A percentile compares a stretch with the other conserved stretches of the same genome.
phyloP scores from a whole-genome alignment of 2,113 vertebrate genomes.

The Clarias macrocephalus region DNA sequence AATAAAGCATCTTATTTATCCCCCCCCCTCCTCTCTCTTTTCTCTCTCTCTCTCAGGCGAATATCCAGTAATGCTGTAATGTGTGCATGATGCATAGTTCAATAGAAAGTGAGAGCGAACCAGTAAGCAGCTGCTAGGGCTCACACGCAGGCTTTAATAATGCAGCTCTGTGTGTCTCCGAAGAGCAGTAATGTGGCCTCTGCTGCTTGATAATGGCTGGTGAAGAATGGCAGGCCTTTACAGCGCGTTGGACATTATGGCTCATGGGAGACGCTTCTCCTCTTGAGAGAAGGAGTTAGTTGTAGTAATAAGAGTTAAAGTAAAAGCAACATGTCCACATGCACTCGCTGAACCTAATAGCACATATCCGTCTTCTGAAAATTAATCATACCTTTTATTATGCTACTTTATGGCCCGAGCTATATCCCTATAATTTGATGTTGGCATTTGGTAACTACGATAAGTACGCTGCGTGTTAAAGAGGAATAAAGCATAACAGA shows the following conservation, averaged over 20 bases:
- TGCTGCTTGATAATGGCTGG: constrained; percentile 39
- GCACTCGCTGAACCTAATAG: neutral
- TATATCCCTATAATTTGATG: neutral
- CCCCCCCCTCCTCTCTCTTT: no score
- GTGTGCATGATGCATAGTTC: constrained; percentile 26
- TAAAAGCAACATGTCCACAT: neutral
- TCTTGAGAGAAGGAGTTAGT: neutral
- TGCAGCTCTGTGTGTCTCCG: constrained; percentile 34
- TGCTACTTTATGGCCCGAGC: neutral
- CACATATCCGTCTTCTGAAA: neutral
- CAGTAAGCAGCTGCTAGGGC: neutral
- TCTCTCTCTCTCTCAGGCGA: neutral
- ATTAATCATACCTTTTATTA: neutral
- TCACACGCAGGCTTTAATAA: constrained; percentile 43
- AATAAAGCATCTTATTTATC: neutral
- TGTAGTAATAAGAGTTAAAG: neutral
- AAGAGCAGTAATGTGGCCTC: constrained; percentile 41
- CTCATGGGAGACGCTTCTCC: neutral
- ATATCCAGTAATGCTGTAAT: constrained; percentile 11
- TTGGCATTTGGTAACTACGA: neutral
- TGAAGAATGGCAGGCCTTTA: constrained; percentile 29
- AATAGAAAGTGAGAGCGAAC: constrained; percentile 24
- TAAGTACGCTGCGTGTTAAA: neutral
- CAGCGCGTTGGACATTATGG: neutral
- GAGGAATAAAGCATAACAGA: neutral